Conservation (phyloP, 1,140 invertebrate species). For the Cotesia glomerata region DNA sequence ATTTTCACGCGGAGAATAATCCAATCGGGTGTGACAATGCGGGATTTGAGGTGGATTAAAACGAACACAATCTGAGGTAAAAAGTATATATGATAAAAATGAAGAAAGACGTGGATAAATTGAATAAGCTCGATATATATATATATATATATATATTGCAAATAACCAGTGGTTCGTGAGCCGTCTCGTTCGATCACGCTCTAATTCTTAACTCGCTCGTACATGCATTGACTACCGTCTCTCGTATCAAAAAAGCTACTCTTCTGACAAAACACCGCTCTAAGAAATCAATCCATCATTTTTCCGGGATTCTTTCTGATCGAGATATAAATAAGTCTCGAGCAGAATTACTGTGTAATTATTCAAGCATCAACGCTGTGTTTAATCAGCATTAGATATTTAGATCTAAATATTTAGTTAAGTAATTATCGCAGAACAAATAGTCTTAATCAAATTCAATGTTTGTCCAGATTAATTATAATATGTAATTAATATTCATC, state of each 20-base stretch:
- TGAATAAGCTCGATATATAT: slow-evolving; percentile 25
- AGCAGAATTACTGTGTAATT: too few species aligned
- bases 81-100: not conserved
- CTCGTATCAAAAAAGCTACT: not conserved
- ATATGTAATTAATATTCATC: too few species aligned
- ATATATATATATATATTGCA: too few species aligned
- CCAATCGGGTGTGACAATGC: slow-evolving; percentile 3
- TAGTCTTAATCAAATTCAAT: too few species aligned
- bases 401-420: too few species aligned
- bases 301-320: not conserved
- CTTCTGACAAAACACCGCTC: not conserved
- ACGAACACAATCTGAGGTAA: not conserved
- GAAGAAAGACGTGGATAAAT: slow-evolving; percentile 7
- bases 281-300: not conserved
- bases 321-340: too few species aligned
- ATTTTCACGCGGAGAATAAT: not conserved
- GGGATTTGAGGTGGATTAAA: not conserved
- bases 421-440: too few species aligned
- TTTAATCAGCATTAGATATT: too few species aligned
- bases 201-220: slow-evolving; percentile 25
- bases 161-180: slow-evolving; percentile 2
- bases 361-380: too few species aligned
- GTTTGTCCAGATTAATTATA: too few species aligned
- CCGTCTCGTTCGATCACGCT: slow-evolving; percentile 30
- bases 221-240: slow-evolving; percentile 8